Base-by-base conservation (phyloP, 1,140 invertebrate genomes). In the Drosophila virilis region DNA sequence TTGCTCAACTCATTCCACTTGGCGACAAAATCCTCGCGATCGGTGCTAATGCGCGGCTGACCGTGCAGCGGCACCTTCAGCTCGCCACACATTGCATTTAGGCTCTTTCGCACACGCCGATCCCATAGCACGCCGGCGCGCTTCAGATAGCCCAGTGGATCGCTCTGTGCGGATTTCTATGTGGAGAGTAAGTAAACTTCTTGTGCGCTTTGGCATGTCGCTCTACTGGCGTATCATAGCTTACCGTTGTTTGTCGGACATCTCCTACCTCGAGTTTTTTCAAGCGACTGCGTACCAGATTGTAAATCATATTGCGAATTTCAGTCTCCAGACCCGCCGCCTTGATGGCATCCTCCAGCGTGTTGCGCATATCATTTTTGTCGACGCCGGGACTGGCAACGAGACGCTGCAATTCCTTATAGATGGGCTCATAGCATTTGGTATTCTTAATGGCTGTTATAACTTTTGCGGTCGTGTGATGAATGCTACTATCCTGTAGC, bases 1-100 rank as follows among this genome's bases (percentile, higher is more conserved):
- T 96, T 97, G 80, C 97, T 98, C 9, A 99, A 93, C 93, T 99
- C 97, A 71, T 96, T 96, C 98, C 98, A 99, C 92, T 98, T 98
- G 9, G 96, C 95, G 12, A 94, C 86, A 12, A 98, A 93, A 80
- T 98, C 97, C 59, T 98, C 97, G 64, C 95, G 95, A 90, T 99
- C 98, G 43, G 94, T 94, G 37, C 95, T 95, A 2, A 95, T 93
- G 80, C 98, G 93, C 45, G 96, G 93, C 90, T 96, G 95, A 1
- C 97, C 96, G 67, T 91, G 91, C 58, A 97, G 89, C 10, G 96
- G 95, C 7, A 97, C 95, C 74, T 96, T 96, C 35, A 99, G 93
- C 93, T 99, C 97, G 61, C 95, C 96, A 72, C 97, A 97, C 96
- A 99, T 98, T 3, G 97, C 98, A 93, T 98, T 98, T 38, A 99